Percentiles rank a stretch among this genome's conserved stretches.
These are phyloP conservation scores for Andrena fulva DNA, from an alignment of 2,888 invertebrate genomes.

Conservation along the genomic window DNA sequence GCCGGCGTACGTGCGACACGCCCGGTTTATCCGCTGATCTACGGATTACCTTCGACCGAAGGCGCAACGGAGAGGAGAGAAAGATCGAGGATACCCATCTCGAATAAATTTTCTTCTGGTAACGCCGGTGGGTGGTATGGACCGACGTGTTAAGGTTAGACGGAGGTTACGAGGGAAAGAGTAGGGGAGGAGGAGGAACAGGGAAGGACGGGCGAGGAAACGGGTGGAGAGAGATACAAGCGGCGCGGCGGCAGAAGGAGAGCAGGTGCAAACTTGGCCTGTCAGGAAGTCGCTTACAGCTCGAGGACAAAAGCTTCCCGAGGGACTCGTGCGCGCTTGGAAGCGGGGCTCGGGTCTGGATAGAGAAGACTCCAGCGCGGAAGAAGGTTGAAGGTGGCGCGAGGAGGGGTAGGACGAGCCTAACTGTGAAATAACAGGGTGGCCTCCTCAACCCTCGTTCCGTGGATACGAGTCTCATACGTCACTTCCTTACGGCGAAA, in stretches of 20 bases:
- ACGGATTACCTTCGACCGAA: constrained; percentile 70
- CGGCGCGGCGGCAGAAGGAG: constrained; percentile 75
- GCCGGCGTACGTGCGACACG: constrained; percentile 44
- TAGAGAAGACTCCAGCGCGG: constrained; percentile 66
- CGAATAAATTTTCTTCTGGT: constrained; percentile 79
- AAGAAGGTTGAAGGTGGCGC: constrained; percentile 60
- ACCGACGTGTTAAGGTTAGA: constrained; percentile 75
- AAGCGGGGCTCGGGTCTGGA: constrained; percentile 65
- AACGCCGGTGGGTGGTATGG: constrained; percentile 67
- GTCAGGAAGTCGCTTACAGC: constrained; percentile 85
- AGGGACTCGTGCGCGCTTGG: constrained; percentile 81
- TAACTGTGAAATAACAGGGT: constrained; percentile 84
- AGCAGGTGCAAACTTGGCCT: constrained; percentile 84
- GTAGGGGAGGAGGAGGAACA: constrained; percentile 12
- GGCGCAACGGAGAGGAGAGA: constrained; percentile 26
- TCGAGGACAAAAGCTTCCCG: constrained; percentile 84
- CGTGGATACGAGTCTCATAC: constrained; percentile 79
- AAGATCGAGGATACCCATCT: constrained; percentile 61
- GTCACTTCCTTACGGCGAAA: constrained; percentile 80
- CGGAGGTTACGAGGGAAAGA: constrained; percentile 50
- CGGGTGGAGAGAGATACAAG: constrained; percentile 53
- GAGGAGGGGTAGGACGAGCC: constrained; percentile 75
- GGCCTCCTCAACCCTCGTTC: constrained; percentile 75
- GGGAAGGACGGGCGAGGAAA: constrained; percentile 40
- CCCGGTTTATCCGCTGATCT: constrained; percentile 63